Conservation (phyloP, 30 jellyfish, hydroid and myxozoan genomes). For the Aurelia sp. region DNA sequence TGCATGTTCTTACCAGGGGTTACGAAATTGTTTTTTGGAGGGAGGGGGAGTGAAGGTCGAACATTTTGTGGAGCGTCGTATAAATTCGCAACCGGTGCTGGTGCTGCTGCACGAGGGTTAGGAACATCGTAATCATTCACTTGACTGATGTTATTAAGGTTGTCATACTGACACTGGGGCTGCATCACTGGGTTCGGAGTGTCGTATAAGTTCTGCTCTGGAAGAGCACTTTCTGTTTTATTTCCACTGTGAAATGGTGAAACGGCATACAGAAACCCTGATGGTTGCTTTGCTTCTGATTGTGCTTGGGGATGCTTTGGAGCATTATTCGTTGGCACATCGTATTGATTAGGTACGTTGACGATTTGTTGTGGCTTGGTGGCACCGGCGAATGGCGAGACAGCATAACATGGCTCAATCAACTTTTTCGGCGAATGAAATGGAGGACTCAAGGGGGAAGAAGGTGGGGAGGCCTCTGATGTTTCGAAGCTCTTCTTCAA, state of each 20-base stretch:
- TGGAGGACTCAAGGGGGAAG: not conserved
- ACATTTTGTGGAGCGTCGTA: not conserved
- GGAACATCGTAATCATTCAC: constrained; percentile 3
- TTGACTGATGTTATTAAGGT: not conserved
- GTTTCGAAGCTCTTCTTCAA: constrained; percentile 57
- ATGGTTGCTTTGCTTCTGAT: constrained; percentile 9
- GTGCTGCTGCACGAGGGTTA: not conserved
- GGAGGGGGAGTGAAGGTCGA: not conserved
- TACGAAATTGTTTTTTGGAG: not conserved
- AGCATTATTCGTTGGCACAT: constrained; percentile 50
- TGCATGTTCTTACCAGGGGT: constrained; percentile 15
- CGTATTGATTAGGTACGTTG: constrained; percentile 44
- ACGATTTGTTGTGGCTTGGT: constrained; percentile 4
- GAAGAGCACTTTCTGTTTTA: constrained; percentile 10
- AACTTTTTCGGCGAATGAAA: constrained; percentile 22
- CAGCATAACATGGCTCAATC: constrained; percentile 65
- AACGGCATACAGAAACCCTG: constrained; percentile 53
- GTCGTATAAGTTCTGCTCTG: constrained; percentile 41
- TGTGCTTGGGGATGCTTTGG: constrained; percentile 6
- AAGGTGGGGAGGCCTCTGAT: not conserved
- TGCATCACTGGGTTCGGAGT: constrained; percentile 22
- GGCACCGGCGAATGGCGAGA: constrained; percentile 40
- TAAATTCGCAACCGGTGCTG: not conserved
- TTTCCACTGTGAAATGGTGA: constrained; percentile 66
- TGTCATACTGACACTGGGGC: not conserved